phyloP scores from a whole-genome alignment of 2,888 invertebrate species.

The Micropterix aruncella region DNA sequence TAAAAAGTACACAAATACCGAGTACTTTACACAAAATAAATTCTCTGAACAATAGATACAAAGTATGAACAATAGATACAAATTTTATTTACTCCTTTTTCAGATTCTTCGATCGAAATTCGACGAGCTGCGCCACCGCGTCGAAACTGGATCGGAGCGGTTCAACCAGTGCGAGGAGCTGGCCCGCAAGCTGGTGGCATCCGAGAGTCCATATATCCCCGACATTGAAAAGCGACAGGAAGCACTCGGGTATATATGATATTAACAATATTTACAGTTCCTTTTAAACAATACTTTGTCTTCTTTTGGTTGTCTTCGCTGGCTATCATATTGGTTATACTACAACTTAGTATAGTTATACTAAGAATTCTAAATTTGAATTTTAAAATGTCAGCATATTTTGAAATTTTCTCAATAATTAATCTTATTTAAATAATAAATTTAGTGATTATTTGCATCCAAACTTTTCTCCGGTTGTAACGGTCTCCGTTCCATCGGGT shows the following conservation, averaged over 20 bases:
- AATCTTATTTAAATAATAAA: too few species aligned
- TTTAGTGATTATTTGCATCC: too few species aligned
- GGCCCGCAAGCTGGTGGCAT: conserved; percentile 75
- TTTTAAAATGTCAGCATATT: too few species aligned
- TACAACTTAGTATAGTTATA: conserved; percentile 5
- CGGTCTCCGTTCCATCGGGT: too few species aligned
- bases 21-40: too few species aligned
- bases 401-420: too few species aligned
- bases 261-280: conserved; percentile 4
- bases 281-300: conserved; percentile 5
- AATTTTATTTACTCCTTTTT: too few species aligned
- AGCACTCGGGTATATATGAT: conserved; percentile 57
- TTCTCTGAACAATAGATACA: too few species aligned
- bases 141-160: conserved; percentile 80
- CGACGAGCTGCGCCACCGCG: conserved; percentile 82
- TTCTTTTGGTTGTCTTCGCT: conserved; percentile 2
- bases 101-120: conserved; percentile 78
- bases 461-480: too few species aligned
- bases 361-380: too few species aligned
- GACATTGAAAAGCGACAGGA: conserved; percentile 80
- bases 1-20: too few species aligned
- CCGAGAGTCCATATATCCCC: conserved; percentile 71
- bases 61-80: too few species aligned
- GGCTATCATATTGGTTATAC: conserved; percentile 5
- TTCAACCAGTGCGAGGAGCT: conserved; percentile 83